Evolutionary conservation across 2,797 vertebrate species (phyloP).

Genomic region (Echeneis naucrates): DNA sequence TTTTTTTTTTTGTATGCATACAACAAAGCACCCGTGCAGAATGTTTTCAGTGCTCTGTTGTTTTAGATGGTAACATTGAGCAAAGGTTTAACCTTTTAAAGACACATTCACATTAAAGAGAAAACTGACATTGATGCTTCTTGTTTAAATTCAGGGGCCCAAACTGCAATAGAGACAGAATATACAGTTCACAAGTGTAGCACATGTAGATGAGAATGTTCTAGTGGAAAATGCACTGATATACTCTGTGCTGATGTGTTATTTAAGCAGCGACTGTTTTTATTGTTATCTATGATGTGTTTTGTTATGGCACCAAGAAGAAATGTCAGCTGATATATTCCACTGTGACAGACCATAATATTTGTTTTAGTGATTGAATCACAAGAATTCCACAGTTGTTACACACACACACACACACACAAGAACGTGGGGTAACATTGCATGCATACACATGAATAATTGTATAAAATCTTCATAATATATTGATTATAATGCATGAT

Average conservation of each 20-base stretch:
- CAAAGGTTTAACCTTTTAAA: neutral
- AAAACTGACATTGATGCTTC: neutral
- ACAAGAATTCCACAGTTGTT: constrained; percentile 33
- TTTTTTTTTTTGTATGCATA: neutral
- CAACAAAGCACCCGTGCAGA: neutral
- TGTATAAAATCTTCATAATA: too few species aligned
- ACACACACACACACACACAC: neutral
- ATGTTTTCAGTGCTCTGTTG: neutral
- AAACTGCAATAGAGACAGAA: constrained; percentile 5
- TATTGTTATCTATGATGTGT: constrained; percentile 41
- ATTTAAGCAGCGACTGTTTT: constrained; percentile 26
- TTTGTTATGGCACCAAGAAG: constrained; percentile 61
- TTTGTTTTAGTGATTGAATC: constrained; percentile 53
- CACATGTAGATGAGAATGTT: neutral
- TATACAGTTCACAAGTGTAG: too few species aligned
- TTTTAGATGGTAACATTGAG: too few species aligned
- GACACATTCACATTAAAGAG: neutral
- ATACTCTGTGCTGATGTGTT: constrained; percentile 13
- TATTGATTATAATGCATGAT: neutral
- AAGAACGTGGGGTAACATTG: neutral
- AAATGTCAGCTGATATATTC: constrained; percentile 58
- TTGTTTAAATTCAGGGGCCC: constrained; percentile 11
- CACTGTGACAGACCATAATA: constrained; percentile 68
- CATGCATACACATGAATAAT: constrained; percentile 9
- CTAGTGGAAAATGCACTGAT: constrained; percentile 8